Percentiles rank a stretch among this genome's conserved stretches.
Evolutionary conservation across 2,113 vertebrate species (phyloP).

Genomic region (Lepus americanus): DNA sequence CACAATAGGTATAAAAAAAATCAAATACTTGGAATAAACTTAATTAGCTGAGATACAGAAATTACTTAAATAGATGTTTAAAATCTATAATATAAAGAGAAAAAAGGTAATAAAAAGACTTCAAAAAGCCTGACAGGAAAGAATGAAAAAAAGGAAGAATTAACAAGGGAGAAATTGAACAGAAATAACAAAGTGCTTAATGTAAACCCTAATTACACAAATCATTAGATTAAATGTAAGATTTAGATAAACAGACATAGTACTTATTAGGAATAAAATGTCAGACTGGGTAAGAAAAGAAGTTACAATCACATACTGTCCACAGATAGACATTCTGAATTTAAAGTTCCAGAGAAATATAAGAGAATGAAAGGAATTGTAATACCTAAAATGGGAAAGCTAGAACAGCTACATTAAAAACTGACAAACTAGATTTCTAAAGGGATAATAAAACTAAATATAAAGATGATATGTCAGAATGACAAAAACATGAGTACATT

Average conservation of each 20-base stretch:
- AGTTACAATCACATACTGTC: background rate
- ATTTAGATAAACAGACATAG: background rate
- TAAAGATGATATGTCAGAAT: background rate
- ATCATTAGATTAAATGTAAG: background rate
- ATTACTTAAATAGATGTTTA: background rate
- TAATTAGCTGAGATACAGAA: background rate
- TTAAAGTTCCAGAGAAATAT: background rate
- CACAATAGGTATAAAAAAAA: too few species aligned
- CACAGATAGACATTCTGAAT: background rate
- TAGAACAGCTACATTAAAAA: background rate
- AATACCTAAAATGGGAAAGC: background rate
- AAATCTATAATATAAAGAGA: background rate
- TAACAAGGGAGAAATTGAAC: background rate
- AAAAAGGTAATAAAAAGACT: background rate
- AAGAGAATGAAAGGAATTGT: background rate
- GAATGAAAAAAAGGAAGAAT: background rate
- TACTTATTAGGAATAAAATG: background rate
- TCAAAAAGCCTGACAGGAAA: background rate
- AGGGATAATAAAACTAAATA: background rate
- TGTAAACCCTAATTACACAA: background rate
- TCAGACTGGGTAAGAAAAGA: background rate
- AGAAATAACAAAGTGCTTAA: background rate
- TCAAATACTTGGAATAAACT: too few species aligned
- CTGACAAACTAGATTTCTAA: background rate
- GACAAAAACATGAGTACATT: background rate